These are phyloP conservation scores for Eufriesea mexicana DNA, from an alignment of 1,140 invertebrate genomes.

Conservation along the genomic window DNA sequence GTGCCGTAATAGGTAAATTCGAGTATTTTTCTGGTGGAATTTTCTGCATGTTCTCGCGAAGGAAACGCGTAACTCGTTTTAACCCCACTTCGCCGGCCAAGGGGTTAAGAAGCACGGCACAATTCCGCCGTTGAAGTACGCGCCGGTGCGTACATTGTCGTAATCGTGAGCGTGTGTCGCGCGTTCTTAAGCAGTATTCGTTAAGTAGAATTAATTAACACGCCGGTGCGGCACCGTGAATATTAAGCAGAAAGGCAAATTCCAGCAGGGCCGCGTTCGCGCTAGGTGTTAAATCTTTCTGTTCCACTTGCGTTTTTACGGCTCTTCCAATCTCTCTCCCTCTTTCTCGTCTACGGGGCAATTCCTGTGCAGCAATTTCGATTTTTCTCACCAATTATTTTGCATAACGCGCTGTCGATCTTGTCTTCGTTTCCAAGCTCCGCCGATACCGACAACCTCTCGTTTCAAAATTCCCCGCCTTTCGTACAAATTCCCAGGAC, in stretches of 20 bases:
- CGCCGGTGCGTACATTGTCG: conserved; percentile 40
- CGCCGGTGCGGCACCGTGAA: conserved; percentile 56
- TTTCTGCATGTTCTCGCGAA: neutral
- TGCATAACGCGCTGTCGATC: neutral
- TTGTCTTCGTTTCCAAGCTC: neutral
- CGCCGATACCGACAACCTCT: neutral
- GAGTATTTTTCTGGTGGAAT: neutral
- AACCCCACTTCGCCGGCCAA: neutral
- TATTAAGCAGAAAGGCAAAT: conserved; percentile 63
- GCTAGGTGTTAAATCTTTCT: neutral
- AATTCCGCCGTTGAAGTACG: neutral
- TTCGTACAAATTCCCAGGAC: neutral
- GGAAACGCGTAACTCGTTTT: conserved; percentile 1
- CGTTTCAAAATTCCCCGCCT: neutral
- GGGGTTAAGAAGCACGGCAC: conserved; percentile 15
- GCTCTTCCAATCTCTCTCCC: neutral
- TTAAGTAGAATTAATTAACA: conserved; percentile 70
- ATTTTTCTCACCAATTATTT: neutral
- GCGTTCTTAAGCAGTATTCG: conserved; percentile 32
- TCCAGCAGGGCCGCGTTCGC: conserved; percentile 31
- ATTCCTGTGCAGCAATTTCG: neutral
- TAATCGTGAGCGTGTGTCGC: conserved; percentile 30
- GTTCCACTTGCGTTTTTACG: neutral
- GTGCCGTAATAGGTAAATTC: neutral
- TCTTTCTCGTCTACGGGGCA: neutral